These are phyloP conservation scores for Agrilus mali DNA, from an alignment of 2,888 invertebrate species.

Conservation along the genomic window DNA sequence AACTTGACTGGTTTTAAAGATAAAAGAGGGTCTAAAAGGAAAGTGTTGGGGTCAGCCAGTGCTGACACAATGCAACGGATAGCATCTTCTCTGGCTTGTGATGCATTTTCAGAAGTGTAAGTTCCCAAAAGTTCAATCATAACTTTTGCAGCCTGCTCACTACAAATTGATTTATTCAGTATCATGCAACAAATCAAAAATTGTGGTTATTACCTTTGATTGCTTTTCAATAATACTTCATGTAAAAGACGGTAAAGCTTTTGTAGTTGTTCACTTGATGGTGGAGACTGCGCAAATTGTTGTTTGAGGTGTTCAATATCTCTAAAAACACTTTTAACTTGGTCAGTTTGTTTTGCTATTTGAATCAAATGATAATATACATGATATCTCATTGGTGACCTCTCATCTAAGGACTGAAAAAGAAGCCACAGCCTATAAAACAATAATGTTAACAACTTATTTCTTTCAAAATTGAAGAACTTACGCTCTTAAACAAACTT, in stretches of 20 bases:
- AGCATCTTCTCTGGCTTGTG: constrained; percentile 92
- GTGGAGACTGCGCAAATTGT: constrained; percentile 67
- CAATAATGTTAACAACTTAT: not conserved
- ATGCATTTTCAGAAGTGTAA: constrained; percentile 94
- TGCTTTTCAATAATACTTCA: constrained; percentile 75
- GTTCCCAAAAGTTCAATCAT: constrained; percentile 95
- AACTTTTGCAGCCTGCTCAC: constrained; percentile 86
- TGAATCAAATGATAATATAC: constrained; percentile 87
- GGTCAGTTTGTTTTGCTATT: constrained; percentile 78
- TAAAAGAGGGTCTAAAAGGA: constrained; percentile 87
- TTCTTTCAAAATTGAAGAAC: constrained; percentile 26
- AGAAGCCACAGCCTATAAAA: constrained; percentile 72
- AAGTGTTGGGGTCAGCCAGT: constrained; percentile 88
- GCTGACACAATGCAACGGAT: constrained; percentile 93
- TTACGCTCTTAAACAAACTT: constrained; percentile 76
- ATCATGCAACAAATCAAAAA: not conserved
- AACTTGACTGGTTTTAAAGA: constrained; percentile 89
- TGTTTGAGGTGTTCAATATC: constrained; percentile 73
- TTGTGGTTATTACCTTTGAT: constrained; percentile 51
- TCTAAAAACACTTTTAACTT: constrained; percentile 71
- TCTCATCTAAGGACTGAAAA: constrained; percentile 80
- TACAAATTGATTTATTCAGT: constrained; percentile 28
- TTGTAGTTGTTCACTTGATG: constrained; percentile 82
- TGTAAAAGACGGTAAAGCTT: constrained; percentile 80
- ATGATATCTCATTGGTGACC: constrained; percentile 76